phyloP scores from a whole-genome alignment of 2,113 vertebrate genomes.

The Mus pahari region DNA sequence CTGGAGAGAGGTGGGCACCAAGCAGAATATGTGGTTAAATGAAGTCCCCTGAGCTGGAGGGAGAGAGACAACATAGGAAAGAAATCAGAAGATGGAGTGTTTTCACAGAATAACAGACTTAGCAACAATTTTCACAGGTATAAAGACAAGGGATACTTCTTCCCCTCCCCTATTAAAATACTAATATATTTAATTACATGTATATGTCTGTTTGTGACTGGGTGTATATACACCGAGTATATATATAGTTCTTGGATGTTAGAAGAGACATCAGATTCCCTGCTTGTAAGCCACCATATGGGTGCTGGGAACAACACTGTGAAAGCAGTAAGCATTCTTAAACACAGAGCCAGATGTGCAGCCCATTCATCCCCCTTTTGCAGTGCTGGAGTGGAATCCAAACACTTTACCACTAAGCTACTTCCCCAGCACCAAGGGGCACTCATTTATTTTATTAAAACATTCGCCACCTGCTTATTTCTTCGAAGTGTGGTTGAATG shows the following conservation, averaged over 20 bases:
- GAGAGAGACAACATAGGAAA: slow-evolving; percentile 33
- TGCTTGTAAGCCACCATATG: neutral
- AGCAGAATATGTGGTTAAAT: neutral
- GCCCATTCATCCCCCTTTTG: neutral
- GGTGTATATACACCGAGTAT: neutral
- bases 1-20: neutral
- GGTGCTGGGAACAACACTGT: neutral
- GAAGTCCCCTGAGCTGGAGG: neutral
- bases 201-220: neutral
- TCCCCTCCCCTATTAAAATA: neutral
- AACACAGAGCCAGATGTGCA: neutral
- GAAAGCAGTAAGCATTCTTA: neutral
- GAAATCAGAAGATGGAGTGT: neutral
- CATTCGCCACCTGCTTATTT: neutral
- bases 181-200: neutral
- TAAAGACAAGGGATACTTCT: neutral
- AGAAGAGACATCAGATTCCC: neutral
- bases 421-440: neutral
- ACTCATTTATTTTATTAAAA: neutral
- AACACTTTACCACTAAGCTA: neutral
- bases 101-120: slow-evolving; percentile 45
- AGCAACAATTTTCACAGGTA: neutral
- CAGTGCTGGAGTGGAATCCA: neutral
- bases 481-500: neutral
- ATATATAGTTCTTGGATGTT: neutral